Percentiles rank a stretch among this genome's conserved stretches.
Conservation (phyloP, 2,113 vertebrate genomes). For the Oreocharis arfaki region DNA sequence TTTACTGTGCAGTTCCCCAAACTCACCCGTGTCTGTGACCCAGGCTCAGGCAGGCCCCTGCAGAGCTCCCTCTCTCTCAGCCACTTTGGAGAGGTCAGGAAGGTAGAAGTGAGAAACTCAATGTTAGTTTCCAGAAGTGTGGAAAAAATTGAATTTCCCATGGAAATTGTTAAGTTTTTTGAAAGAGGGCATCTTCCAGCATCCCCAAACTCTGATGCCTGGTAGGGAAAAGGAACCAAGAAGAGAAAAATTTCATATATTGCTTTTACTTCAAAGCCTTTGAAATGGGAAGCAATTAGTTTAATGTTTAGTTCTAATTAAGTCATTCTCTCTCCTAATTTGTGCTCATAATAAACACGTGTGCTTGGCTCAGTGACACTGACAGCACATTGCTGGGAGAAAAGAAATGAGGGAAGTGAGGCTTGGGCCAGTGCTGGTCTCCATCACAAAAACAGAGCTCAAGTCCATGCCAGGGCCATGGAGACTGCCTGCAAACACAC, state of each 20-base stretch:
- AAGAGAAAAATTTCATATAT: neutral
- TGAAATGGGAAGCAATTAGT: constrained; percentile 34
- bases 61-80: neutral
- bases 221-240: neutral
- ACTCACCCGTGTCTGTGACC: rapidly evolving
- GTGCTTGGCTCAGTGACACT: neutral
- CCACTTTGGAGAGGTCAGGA: neutral
- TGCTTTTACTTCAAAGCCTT: neutral
- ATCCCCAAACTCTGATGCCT: neutral
- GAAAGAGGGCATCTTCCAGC: neutral
- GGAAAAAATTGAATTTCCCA: neutral
- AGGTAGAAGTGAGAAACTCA: neutral
- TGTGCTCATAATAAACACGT: neutral
- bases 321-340: neutral
- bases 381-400: neutral
- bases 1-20: neutral
- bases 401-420: neutral
- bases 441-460: neutral
- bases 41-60: neutral
- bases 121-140: rapidly evolving
- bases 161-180: neutral
- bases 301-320: constrained; percentile 15
- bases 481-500: neutral
- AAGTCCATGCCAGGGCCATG: rapidly evolving
- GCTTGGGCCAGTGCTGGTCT: neutral